A percentile compares a stretch with the other conserved stretches of the same genome.
phyloP scores from a whole-genome alignment of 2,797 vertebrate species.

The Tapirus indicus region DNA sequence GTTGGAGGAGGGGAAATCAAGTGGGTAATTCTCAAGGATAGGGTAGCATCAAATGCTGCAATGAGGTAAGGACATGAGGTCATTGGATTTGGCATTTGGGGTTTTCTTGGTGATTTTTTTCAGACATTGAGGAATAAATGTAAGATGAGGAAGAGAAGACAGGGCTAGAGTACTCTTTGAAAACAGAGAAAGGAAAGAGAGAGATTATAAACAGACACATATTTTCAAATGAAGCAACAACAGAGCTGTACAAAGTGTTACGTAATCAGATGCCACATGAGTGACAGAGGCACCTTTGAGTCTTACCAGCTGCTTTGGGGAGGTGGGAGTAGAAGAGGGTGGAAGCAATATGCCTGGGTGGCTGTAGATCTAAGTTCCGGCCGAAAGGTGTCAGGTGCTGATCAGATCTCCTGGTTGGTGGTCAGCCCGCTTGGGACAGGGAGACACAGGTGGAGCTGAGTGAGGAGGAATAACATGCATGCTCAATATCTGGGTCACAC shows the following conservation, averaged over 20 bases:
- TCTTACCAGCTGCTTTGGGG: neutral
- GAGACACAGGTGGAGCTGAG: neutral
- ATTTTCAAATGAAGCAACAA: neutral
- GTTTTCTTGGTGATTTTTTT: slow-evolving; percentile 52
- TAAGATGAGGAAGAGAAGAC: slow-evolving; percentile 26
- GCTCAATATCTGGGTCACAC: slow-evolving; percentile 12
- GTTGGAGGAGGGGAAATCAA: neutral
- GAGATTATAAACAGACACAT: neutral
- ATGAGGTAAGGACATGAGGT: neutral
- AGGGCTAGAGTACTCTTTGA: neutral
- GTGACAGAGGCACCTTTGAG: neutral
- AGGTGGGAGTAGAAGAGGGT: neutral
- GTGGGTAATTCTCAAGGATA: neutral
- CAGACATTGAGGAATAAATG: neutral
- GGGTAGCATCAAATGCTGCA: neutral
- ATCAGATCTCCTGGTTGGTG: neutral
- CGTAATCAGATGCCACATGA: neutral
- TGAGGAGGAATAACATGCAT: neutral
- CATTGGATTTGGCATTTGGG: neutral
- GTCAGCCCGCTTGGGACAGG: neutral
- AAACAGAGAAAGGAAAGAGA: slow-evolving; percentile 24
- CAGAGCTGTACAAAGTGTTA: neutral
- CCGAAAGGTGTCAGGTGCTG: slow-evolving; percentile 38
- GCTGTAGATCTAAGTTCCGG: neutral
- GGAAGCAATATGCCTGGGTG: neutral